phyloP scores from a whole-genome alignment of 2,797 vertebrate species.

The Acanthurus leucopareius region DNA sequence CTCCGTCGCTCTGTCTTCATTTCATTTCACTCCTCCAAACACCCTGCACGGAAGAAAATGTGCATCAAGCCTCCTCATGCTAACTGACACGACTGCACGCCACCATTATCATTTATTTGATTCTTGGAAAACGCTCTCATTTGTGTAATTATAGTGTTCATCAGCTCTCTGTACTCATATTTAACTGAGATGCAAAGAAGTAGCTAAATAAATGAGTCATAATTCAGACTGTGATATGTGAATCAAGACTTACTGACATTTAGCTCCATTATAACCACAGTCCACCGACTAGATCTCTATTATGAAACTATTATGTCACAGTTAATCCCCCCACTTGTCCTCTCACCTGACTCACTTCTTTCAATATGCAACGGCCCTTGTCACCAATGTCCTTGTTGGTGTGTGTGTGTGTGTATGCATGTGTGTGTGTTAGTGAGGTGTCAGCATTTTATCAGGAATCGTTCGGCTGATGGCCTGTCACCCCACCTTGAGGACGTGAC shows the following conservation, averaged over 20 bases:
- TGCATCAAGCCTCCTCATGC: constrained; percentile 58
- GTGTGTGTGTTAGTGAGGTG: constrained; percentile 58
- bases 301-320: constrained; percentile 59
- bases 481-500: constrained; percentile 71
- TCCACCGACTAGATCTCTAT: constrained; percentile 8
- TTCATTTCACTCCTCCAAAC: constrained; percentile 73
- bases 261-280: constrained; percentile 22
- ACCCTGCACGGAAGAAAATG: constrained; percentile 60
- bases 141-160: constrained; percentile 53
- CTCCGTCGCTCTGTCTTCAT: constrained; percentile 68
- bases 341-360: constrained; percentile 57
- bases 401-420: constrained; percentile 32
- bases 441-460: constrained; percentile 81
- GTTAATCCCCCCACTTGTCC: constrained; percentile 43
- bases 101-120: constrained; percentile 42
- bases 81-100: constrained; percentile 46
- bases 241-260: constrained; percentile 12
- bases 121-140: constrained; percentile 39
- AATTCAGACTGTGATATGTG: constrained; percentile 12
- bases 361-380: constrained; percentile 63
- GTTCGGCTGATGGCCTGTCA: constrained; percentile 77
- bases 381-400: constrained; percentile 74
- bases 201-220: constrained; percentile 23
- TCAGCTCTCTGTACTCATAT: constrained; percentile 39
- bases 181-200: constrained; percentile 42